Evolutionary conservation across 2,113 vertebrate genomes (phyloP).

Genomic region (Leptobrachium leishanense): DNA sequence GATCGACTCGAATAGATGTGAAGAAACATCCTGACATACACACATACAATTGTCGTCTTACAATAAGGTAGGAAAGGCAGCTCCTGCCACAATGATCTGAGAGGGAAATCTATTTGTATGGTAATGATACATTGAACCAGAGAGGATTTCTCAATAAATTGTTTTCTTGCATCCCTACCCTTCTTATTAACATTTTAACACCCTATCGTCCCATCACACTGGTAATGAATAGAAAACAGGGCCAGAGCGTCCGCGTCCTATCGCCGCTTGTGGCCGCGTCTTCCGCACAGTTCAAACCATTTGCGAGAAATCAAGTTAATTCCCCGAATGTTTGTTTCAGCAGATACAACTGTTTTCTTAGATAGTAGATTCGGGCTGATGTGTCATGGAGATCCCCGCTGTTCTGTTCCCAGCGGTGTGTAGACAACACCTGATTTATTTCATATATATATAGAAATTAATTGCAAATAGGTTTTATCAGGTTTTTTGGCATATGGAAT

Average conservation of each 20-base stretch:
- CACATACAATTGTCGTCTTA: not conserved
- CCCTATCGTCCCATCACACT: not conserved
- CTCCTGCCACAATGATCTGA: conserved; percentile 23
- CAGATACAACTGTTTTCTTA: too few species aligned
- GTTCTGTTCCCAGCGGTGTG: too few species aligned
- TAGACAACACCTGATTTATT: too few species aligned
- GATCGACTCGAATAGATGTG: too few species aligned
- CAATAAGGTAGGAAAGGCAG: not conserved
- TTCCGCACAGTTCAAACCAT: not conserved
- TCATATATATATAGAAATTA: too few species aligned
- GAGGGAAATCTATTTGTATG: conserved; percentile 61
- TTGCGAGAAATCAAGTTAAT: not conserved
- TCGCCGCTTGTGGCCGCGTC: not conserved
- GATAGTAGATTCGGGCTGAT: too few species aligned
- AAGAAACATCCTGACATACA: too few species aligned
- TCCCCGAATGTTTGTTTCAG: not conserved
- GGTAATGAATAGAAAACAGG: not conserved
- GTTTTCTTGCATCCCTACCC: conserved; percentile 57
- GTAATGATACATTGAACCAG: conserved; percentile 61
- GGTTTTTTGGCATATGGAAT: too few species aligned
- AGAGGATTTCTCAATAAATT: conserved; percentile 60
- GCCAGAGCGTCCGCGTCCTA: not conserved
- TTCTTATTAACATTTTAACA: conserved; percentile 54
- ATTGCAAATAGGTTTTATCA: too few species aligned
- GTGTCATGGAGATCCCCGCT: too few species aligned